Evolutionary conservation across 2,888 invertebrate species (phyloP), one percentile per base, ranked within the genome.

Genomic region (Cylloceria caligata): DNA sequence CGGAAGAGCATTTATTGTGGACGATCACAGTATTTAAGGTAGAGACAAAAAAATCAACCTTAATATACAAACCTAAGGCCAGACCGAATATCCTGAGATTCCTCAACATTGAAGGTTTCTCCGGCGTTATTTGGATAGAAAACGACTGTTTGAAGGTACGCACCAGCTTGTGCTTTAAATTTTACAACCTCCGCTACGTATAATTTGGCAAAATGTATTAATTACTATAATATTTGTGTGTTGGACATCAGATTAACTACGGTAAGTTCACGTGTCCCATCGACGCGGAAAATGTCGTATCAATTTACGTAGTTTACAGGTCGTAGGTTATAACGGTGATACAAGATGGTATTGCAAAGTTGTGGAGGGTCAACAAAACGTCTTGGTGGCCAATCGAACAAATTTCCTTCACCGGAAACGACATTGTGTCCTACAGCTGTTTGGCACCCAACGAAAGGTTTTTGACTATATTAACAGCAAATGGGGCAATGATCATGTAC

Each of bases 21-120:
- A 87, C 87, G 0, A 93, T 95, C 0, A 93, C 92, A 45, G 92
- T 93, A 83, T 94, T 93, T 85, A 93, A 93, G 0, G 86, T 94
- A 0, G 89, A 93, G 0, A 92, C 92, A 0, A 93, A 94, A 74
- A 93, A 92, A 11, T 74, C 79, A 39, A 73, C 45, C 1, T 27
- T 45, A 55, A 74, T 86, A n/a, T 68, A 68, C 11, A 79, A 72
- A 65, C 39, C 85, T 11, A 55, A 57, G 42, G 75, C 75, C 2
- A 64, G 81, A 42, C 78, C 83, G 3, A 73, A 75, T 60, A 84
- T 84, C 27, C 77, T 81, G 11, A 73, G 69, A 30, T 85, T 86
- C 36, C 21, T 86, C 13, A 67, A 16, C 34, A 19, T 69, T 7
- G 75, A 72, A 42, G 72, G 36, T 24, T 30, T 68, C 4, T 55